These are phyloP conservation scores for Eulemur coronatus DNA, from an alignment of 2,797 vertebrate species.

Conservation along the genomic window DNA sequence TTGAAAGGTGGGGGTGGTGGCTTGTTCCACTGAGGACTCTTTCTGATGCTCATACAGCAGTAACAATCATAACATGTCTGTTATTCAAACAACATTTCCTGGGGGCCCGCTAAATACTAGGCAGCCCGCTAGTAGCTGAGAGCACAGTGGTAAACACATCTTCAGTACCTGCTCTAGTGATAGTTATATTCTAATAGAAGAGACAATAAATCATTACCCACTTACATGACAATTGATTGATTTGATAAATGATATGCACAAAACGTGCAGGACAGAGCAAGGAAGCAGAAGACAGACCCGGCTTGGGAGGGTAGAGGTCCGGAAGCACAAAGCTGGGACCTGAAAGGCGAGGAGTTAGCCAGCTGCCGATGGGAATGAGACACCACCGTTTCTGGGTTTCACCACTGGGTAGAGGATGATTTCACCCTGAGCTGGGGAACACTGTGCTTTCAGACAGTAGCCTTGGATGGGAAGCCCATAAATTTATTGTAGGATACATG, in stretches of 20 bases:
- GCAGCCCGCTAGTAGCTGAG: neutral
- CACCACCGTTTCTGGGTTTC: neutral
- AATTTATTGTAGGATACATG: neutral
- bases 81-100: neutral
- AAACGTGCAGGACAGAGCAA: neutral
- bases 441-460: neutral
- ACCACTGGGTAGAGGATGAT: neutral
- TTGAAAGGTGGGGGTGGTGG: too few relatives aligned
- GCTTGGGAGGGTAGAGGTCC: neutral
- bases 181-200: neutral
- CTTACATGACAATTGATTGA: neutral
- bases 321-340: neutral
- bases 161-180: neutral
- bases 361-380: neutral
- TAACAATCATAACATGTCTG: too few relatives aligned
- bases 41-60: neutral
- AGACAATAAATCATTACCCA: neutral
- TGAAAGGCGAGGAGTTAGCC: neutral
- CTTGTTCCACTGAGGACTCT: neutral
- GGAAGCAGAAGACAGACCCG: neutral
- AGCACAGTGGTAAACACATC: neutral
- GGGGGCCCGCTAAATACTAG: neutral
- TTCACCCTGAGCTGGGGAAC: neutral
- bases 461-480: neutral
- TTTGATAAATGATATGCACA: neutral